A percentile compares a stretch with the other conserved stretches of the same genome.
Evolutionary conservation across 2,888 invertebrate genomes (phyloP).

Genomic region (Cybosia mesomella): DNA sequence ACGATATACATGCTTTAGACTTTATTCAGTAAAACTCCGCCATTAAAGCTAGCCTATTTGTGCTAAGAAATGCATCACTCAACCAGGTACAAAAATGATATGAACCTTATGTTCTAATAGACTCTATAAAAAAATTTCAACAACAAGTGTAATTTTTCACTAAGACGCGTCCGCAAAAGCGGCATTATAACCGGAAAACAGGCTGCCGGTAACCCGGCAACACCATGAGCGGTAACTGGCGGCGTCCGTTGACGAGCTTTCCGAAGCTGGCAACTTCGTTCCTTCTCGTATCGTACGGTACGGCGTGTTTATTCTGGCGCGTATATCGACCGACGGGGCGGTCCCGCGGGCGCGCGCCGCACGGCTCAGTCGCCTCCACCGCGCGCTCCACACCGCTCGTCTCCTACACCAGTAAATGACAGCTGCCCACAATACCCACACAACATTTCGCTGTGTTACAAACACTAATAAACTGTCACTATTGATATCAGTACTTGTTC

Average conservation of each 20-base stretch:
- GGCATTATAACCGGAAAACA: conserved; percentile 58
- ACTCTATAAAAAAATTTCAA: not conserved
- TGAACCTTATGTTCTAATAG: not conserved
- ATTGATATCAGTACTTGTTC: conserved; percentile 42
- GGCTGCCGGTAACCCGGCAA: conserved; percentile 69
- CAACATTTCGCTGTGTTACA: conserved; percentile 61
- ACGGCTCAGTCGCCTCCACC: conserved; percentile 72
- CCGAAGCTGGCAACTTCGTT: conserved; percentile 71
- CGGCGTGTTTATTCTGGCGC: conserved; percentile 85
- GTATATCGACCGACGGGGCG: conserved; percentile 82
- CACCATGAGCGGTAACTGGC: conserved; percentile 47
- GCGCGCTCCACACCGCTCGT: conserved; percentile 65
- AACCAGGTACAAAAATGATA: not conserved
- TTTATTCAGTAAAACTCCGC: not conserved
- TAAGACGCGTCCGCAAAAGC: conserved; percentile 49
- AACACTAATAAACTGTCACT: conserved; percentile 58
- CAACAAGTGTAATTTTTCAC: conserved; percentile 36
- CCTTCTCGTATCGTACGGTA: conserved; percentile 77
- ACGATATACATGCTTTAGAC: not conserved
- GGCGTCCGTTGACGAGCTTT: conserved; percentile 22
- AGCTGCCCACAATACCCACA: conserved; percentile 70
- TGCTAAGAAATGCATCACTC: not conserved
- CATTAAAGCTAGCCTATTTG: not conserved
- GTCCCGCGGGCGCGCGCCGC: conserved; percentile 73
- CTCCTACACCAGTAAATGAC: conserved; percentile 66